Conservation (phyloP, 1,140 invertebrate species). For the Piezodorus guildinii region DNA sequence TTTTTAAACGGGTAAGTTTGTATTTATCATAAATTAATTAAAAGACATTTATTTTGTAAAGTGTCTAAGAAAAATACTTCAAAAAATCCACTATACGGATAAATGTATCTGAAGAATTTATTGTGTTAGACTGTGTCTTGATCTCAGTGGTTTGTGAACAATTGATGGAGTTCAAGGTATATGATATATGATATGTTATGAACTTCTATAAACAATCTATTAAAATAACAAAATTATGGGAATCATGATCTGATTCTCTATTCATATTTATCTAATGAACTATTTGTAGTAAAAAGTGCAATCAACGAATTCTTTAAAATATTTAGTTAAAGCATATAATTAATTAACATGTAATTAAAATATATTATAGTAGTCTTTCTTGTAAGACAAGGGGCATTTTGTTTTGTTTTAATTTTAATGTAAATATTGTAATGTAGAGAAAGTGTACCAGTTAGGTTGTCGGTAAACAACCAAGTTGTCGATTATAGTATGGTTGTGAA, state of each 20-base stretch:
- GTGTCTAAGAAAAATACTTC: slow-evolving; percentile 17
- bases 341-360: slow-evolving; percentile 19
- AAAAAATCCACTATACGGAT: slow-evolving; percentile 9
- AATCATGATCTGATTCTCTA: not conserved
- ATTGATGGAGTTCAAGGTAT: not conserved
- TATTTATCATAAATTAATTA: slow-evolving; percentile 24
- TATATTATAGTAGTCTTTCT: slow-evolving; percentile 23
- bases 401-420: slow-evolving; percentile 26
- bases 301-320: slow-evolving; percentile 26
- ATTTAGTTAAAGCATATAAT: slow-evolving; percentile 19
- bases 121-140: slow-evolving; percentile 10
- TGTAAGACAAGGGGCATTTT: slow-evolving; percentile 27
- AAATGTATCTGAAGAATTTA: slow-evolving; percentile 13
- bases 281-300: slow-evolving; percentile 24
- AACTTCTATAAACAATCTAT: not conserved
- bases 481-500: slow-evolving; percentile 24
- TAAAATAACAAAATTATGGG: not conserved
- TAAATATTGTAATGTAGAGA: slow-evolving; percentile 24
- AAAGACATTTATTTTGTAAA: slow-evolving; percentile 17
- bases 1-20: slow-evolving; percentile 28
- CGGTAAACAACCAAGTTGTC: slow-evolving; percentile 22
- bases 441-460: slow-evolving; percentile 25
- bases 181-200: too few species aligned
- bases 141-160: slow-evolving; percentile 13
- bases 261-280: slow-evolving; percentile 6